Conservation (phyloP, 2,888 invertebrate genomes). For the Agelastica alni region DNA sequence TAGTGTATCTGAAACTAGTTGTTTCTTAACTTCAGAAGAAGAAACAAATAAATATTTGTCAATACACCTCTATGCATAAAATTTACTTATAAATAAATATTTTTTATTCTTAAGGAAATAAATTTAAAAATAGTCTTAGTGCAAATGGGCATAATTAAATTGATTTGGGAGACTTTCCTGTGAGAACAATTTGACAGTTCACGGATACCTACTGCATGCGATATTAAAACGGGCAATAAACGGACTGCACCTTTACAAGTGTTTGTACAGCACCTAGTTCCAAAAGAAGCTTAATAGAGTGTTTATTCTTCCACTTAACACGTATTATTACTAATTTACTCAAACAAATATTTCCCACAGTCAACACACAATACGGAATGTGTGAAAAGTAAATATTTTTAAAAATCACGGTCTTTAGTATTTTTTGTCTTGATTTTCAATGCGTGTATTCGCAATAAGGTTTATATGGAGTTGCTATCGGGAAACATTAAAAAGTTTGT, state of each 20-base stretch:
- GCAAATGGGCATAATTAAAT: too few relatives aligned
- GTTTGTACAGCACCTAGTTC: conserved; percentile 48
- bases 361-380: conserved; percentile 13
- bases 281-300: conserved; percentile 42
- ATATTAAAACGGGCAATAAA: conserved; percentile 35
- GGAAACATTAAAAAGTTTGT: conserved; percentile 1
- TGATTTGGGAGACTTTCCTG: background rate
- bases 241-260: conserved; percentile 39
- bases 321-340: conserved; percentile 26
- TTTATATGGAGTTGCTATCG: conserved; percentile 1
- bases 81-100: too few relatives aligned
- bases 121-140: too few relatives aligned
- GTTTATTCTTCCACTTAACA: conserved; percentile 31
- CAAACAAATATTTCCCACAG: conserved; percentile 32
- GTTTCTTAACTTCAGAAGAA: too few relatives aligned
- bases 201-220: background rate
- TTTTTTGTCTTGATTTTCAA: background rate
- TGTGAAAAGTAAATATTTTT: conserved; percentile 21
- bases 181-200: background rate
- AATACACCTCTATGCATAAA: too few relatives aligned
- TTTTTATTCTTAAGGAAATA: too few relatives aligned
- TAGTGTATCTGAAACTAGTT: too few relatives aligned
- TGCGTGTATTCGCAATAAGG: background rate
- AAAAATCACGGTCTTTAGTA: conserved; percentile 2
- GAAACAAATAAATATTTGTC: too few relatives aligned